Evolutionary conservation across 2,113 vertebrate genomes (phyloP).

Genomic region (Rhipidura dahli): DNA sequence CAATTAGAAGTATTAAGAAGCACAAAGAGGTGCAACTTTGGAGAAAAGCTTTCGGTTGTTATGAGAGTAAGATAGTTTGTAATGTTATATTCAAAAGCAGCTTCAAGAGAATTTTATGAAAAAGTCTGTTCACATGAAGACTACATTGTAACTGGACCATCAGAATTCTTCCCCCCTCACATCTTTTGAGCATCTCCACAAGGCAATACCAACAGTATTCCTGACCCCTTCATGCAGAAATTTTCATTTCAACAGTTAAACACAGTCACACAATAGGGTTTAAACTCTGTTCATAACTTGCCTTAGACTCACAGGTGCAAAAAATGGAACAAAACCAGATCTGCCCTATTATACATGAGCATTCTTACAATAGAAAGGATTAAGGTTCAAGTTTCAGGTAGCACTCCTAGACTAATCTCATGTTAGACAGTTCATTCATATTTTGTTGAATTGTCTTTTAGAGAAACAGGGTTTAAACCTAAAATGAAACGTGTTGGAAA

Average conservation of each 20-base stretch:
- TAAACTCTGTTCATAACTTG: background rate
- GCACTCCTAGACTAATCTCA: background rate
- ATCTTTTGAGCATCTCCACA: background rate
- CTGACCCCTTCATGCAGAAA: background rate
- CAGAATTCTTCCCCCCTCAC: accelerated
- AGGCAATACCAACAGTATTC: background rate
- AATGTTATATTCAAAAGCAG: background rate
- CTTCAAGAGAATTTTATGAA: background rate
- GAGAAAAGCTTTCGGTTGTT: background rate
- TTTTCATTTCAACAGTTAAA: background rate
- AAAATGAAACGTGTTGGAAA: background rate
- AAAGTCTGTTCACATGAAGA: background rate
- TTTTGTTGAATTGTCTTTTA: background rate
- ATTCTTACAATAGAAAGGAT: background rate
- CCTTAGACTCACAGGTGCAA: background rate
- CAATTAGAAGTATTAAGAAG: background rate
- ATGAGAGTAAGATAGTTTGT: background rate
- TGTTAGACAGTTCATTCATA: background rate
- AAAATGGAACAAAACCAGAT: background rate
- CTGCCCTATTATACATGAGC: background rate
- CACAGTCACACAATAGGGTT: background rate
- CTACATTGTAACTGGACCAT: background rate
- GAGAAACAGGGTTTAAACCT: background rate
- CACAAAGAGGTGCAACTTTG: background rate
- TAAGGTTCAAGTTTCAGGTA: background rate